Evolutionary conservation across 2,888 invertebrate species (phyloP), one percentile per base, ranked within the genome.

Genomic region (Anodontia alba): DNA sequence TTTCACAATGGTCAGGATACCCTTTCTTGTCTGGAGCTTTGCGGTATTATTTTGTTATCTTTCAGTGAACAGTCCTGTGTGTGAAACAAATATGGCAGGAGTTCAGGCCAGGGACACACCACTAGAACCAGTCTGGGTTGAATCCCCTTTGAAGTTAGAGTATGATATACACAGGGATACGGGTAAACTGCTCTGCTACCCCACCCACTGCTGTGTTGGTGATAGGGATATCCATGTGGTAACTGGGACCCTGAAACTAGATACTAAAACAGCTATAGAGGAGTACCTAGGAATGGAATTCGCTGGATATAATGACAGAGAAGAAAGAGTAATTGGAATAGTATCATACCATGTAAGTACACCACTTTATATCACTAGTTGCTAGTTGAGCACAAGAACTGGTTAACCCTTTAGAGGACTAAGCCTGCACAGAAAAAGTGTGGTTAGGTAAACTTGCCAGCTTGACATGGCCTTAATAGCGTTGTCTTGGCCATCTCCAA

Each of bases 251-350:
- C 42, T 36, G 26, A 68, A 67, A 23, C 46, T 49, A 20, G 36
- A 76, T 38, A 67, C 29, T 17, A 49, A 66, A 23, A 57, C 46
- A 42, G 67, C 33, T 17, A 54, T 54, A 1, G 42, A 38, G 57
- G 68, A 33, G 29, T 67, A 54, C 17, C 51, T 81, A 26, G 84
- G 87, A 0, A 70, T 57, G 46, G 83, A 83, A 73, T 88, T 87
- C 69, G 81, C 86, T 54, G 88, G 88, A 12, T 74, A 68, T 66
- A 80, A 81, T 72, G 51, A 74, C 62, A 72, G 46, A 33, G 83
- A 87, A 23, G 72, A 75, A 54, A 73, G 78, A 36, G 83, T 88
- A 7, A 83, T 88, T 73, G 88, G 88, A 15, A 57, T 88, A 17
- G 76, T 76, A 1, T 73, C 80, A 57, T 29, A 62, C 68, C 49